These are phyloP conservation scores for Thelaira solivaga DNA, from an alignment of 2,888 invertebrate species.

Conservation along the genomic window DNA sequence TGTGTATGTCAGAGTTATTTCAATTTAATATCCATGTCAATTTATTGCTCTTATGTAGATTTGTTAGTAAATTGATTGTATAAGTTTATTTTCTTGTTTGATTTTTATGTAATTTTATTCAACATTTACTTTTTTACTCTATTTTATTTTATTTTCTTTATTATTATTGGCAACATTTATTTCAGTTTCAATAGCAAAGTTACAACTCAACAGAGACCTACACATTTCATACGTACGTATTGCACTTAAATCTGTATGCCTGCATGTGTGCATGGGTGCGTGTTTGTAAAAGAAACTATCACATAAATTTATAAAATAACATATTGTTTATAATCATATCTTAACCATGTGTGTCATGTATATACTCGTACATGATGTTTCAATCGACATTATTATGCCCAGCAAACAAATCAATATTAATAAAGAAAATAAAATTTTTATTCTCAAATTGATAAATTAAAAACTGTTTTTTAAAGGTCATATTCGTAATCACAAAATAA, in stretches of 20 bases:
- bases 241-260: too few species aligned
- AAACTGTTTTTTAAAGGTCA: too few species aligned
- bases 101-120: neutral
- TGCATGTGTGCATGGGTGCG: neutral
- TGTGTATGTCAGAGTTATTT: neutral
- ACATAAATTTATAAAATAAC: neutral
- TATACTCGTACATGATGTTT: slow-evolving; percentile 16
- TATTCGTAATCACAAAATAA: too few species aligned
- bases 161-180: slow-evolving; percentile 13
- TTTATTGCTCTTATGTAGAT: neutral
- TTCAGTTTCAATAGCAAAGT: slow-evolving; percentile 3
- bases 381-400: too few species aligned
- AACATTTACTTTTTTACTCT: too few species aligned
- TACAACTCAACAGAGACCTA: slow-evolving; percentile 16
- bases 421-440: too few species aligned
- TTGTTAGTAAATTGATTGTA: neutral
- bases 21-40: slow-evolving; percentile 9
- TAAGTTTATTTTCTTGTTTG: neutral
- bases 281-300: neutral
- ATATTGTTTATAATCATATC: neutral
- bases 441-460: too few species aligned
- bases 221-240: neutral
- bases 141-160: neutral
- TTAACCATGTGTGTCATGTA: neutral
- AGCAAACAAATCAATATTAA: too few species aligned